Conservation (phyloP, 2,888 invertebrate genomes). For the Chrysotoxum bicinctum region DNA sequence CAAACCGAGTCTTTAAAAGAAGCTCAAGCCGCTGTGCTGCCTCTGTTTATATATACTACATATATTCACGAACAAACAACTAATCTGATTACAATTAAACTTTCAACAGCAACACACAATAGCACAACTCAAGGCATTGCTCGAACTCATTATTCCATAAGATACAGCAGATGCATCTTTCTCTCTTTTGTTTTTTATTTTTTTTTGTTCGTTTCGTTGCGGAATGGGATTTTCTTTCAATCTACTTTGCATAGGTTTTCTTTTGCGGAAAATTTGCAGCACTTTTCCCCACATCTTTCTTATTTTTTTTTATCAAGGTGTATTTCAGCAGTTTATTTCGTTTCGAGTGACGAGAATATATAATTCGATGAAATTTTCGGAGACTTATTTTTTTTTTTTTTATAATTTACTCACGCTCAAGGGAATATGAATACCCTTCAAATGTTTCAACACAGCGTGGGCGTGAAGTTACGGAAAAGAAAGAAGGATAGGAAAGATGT, state of each 20-base stretch:
- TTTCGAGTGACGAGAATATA: too few relatives aligned
- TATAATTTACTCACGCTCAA: too few relatives aligned
- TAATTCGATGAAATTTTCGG: too few relatives aligned
- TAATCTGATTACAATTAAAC: slow-evolving; percentile 71
- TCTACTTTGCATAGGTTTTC: slow-evolving; percentile 44
- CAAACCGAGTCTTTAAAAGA: slow-evolving; percentile 14
- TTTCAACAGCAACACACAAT: slow-evolving; percentile 64
- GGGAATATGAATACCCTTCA: too few relatives aligned
- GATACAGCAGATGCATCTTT: slow-evolving; percentile 41
- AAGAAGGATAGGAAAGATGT: too few relatives aligned
- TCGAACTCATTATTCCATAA: slow-evolving; percentile 69
- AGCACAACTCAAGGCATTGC: slow-evolving; percentile 45
- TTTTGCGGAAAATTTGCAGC: slow-evolving; percentile 54
- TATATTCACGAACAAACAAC: slow-evolving; percentile 24
- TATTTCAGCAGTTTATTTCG: not conserved
- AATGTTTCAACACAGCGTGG: too few relatives aligned
- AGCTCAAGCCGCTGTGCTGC: not conserved
- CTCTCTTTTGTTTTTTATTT: too few relatives aligned
- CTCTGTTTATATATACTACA: not conserved
- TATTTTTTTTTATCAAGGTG: not conserved
- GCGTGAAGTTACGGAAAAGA: too few relatives aligned
- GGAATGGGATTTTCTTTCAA: slow-evolving; percentile 40
- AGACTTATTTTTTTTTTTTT: too few relatives aligned
- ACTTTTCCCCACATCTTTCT: slow-evolving; percentile 51
- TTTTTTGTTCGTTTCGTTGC: not conserved